A percentile compares a stretch with the other conserved stretches of the same genome.
These are phyloP conservation scores for Aphrophora alni DNA, from an alignment of 2,888 invertebrate species.

Conservation along the genomic window DNA sequence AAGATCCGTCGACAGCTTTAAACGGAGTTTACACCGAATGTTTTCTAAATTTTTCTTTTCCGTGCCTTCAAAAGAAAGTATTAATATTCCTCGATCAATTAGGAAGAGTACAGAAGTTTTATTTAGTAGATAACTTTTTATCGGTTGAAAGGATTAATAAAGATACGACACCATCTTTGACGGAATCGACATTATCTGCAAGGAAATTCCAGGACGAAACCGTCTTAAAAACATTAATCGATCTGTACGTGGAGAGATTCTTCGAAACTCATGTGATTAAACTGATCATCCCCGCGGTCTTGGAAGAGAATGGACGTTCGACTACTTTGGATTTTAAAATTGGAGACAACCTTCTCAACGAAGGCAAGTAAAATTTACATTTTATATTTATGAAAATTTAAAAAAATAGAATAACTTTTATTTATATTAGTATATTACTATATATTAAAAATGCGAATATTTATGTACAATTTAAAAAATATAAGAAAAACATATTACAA, in stretches of 20 bases:
- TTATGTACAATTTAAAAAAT: no score
- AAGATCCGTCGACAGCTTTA: constrained; percentile 57
- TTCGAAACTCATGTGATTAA: constrained; percentile 64
- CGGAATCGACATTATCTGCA: constrained; percentile 54
- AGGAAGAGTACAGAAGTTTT: constrained; percentile 56
- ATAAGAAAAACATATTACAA: no score
- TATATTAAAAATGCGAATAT: no score
- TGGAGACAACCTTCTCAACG: constrained; percentile 39
- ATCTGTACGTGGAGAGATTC: constrained; percentile 63
- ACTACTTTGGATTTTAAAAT: constrained; percentile 44
- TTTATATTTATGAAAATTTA: no score
- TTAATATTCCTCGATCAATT: constrained; percentile 64
- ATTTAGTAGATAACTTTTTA: constrained; percentile 47
- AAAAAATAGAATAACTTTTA: no score
- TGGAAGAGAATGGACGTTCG: constrained; percentile 21
- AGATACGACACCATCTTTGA: constrained; percentile 24
- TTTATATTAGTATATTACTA: no score
- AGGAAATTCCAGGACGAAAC: constrained; percentile 48
- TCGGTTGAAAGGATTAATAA: constrained; percentile 48
- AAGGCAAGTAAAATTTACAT: constrained; percentile 31
- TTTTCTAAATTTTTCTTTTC: constrained; percentile 63
- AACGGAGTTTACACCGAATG: constrained; percentile 64
- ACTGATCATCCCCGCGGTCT: constrained; percentile 43
- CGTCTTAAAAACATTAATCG: constrained; percentile 56
- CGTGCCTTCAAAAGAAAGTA: constrained; percentile 65